A percentile compares a stretch with the other conserved stretches of the same genome.
Conservation (phyloP, 1,140 invertebrate genomes). For the Hyles vespertilio region DNA sequence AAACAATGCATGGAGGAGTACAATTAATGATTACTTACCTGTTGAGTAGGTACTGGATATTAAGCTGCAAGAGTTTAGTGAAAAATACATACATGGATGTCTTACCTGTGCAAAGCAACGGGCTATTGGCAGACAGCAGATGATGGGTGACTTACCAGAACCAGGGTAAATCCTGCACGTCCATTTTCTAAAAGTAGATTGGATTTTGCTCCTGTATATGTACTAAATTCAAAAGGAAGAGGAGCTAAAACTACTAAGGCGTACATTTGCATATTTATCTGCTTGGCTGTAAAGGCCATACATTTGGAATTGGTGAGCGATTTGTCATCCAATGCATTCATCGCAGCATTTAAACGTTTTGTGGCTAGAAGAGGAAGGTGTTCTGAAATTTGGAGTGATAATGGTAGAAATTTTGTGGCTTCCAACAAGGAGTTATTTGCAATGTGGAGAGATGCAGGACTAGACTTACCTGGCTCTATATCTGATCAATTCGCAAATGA, state of each 20-base stretch:
- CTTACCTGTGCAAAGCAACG: neutral
- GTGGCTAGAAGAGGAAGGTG: slow-evolving; percentile 19
- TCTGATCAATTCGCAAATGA: neutral
- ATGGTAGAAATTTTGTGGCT: slow-evolving; percentile 22
- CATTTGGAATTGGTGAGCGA: slow-evolving; percentile 21
- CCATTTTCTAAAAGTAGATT: neutral
- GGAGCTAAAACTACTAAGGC: slow-evolving; percentile 15
- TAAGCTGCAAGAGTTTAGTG: slow-evolving; percentile 12
- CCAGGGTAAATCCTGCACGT: neutral
- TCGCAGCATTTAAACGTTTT: slow-evolving; percentile 23
- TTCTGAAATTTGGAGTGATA: slow-evolving; percentile 22
- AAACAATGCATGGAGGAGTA: slow-evolving; percentile 36
- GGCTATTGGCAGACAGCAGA: neutral
- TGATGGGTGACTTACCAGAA: slow-evolving; percentile 6
- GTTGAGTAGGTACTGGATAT: slow-evolving; percentile 31
- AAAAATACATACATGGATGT: slow-evolving; percentile 2
- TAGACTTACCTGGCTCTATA: slow-evolving; percentile 12
- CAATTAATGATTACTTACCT: slow-evolving; percentile 30
- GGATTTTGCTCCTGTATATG: neutral
- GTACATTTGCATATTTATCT: slow-evolving; percentile 22
- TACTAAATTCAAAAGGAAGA: slow-evolving; percentile 14
- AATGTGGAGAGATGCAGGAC: slow-evolving; percentile 13
- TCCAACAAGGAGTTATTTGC: slow-evolving; percentile 15
- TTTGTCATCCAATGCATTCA: slow-evolving; percentile 17
- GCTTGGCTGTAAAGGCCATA: slow-evolving; percentile 21